Evolutionary conservation across 2,888 invertebrate genomes (phyloP), one percentile per base, ranked within the genome.

Genomic region (Emmelina monodactyla): DNA sequence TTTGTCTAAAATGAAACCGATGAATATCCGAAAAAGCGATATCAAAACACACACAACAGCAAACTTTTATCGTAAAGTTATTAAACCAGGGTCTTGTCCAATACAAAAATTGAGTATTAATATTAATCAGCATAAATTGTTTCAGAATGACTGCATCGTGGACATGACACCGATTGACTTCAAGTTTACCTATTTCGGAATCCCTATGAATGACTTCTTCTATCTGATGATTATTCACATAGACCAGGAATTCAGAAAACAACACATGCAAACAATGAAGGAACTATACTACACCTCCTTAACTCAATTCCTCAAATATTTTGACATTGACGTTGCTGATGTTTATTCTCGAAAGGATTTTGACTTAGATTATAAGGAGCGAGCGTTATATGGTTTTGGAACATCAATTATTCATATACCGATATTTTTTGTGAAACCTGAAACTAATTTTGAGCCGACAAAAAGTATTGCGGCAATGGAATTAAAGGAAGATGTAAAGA

Each of bases 341-440:
- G 47, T 58, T 2, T 66, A 53, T 38, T 47, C 63, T 1, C 52
- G 43, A 13, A 31, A 39, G 3, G 50, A 47, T 22, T 69, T 62
- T 39, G 63, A 70, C 9, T 45, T 34, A 9, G 39, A 53, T 14
- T 67, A 45, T 5, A 41, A 37, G 2, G 48, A 58, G 0, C 53
- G 56, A 22, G 37, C 61, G 16, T 58, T 62, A 36, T 60, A 50
- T 37, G 71, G 66, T 6, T 28, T 68, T n/a, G 6, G 15, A 5
- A n/a, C n/a, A n/a, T 7, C 4, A 3, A 2, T 31, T 16, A 7
- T 10, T 11, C 1, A 6, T 5, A 12, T 45, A 43, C 63, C 58
- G 1, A 48, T 58, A 19, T 34, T 53, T 11, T 58, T 55, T 25
- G 44, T 44, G 1, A 15, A 38, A n/a, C 51, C 51, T 16, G 51